Base-by-base conservation (phyloP, 2,888 invertebrate genomes). In the Parasteatoda lunata region DNA sequence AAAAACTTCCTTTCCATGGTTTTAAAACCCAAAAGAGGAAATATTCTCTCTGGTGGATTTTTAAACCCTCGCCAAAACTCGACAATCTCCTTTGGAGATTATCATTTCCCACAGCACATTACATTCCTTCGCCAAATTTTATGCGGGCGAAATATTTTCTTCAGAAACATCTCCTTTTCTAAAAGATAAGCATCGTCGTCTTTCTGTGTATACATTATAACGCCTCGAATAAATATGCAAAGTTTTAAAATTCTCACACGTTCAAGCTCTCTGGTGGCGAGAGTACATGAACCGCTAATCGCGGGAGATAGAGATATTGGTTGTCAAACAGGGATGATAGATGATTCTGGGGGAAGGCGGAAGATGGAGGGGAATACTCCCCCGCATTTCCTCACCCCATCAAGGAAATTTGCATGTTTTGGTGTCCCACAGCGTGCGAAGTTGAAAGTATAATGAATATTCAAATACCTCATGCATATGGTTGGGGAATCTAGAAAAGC, bases 371-470 rank as follows among this genome's bases (percentile, higher is more conserved):
- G 76, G 11, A 72, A 13, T 47, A 54, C 59, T 52, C 72, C 64
- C 78, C 49, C 64, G 15, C 9, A 0, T 4, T 54, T 5, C n/a
- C 59, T 47, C 65, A 64, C 48, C 59, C 76, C 48, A 52, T 52
- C 69, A 13, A 64, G 54, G 70, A 85, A 76, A 85, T 85, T 85
- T 85, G 85, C 85, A 85, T 85, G 76, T 84, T 78, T 72, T n/a
- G 79, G 84, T 79, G 84, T 78, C 69, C 52, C 73, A 66, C 73
- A 54, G 52, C 13, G 7, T 49, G 51, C 15, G 59, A 30, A 77
- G 75, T 73, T 81, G 80, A 80, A 73, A 73, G 75, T 81, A 81
- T 85, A 85, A 85, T 85, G 85, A 85, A 85, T 85, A 85, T 85
- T 85, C 85, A 85, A 85, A 85, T 54, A 66, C 79, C 68, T 59